Conservation (phyloP, 1,140 invertebrate genomes). For the Musca domestica region DNA sequence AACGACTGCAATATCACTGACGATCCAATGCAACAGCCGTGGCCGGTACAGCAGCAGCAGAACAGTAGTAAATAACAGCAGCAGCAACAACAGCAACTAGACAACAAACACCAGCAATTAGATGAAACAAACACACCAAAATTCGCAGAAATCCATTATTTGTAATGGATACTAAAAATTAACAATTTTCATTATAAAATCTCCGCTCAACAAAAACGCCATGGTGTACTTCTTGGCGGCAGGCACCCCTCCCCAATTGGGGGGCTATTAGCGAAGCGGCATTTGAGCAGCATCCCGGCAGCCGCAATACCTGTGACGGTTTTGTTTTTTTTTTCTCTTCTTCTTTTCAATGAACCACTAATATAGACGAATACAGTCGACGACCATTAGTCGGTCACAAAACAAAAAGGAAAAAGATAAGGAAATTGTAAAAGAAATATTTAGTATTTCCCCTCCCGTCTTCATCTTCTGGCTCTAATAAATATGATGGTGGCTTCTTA, state of each 20-base stretch:
- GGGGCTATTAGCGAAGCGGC: no score
- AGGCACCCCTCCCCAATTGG: no score
- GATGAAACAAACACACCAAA: constrained; percentile 1
- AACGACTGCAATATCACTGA: no score
- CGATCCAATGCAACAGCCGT: not conserved
- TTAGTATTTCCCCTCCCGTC: no score
- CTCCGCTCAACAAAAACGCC: not conserved
- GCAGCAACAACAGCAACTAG: not conserved
- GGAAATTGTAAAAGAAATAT: constrained; percentile 17
- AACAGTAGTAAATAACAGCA: not conserved
- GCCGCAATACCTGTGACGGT: no score
- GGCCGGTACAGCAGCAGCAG: not conserved
- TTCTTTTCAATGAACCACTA: not conserved
- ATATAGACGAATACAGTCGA: not conserved
- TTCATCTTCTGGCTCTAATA: no score
- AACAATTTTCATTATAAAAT: constrained; percentile 16
- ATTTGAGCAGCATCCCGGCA: no score
- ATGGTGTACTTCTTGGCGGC: no score
- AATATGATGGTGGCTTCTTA: no score
- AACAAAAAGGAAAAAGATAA: not conserved
- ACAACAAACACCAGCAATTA: constrained; percentile 13
- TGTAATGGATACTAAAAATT: constrained; percentile 19
- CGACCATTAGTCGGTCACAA: not conserved
- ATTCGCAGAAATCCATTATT: constrained; percentile 20
- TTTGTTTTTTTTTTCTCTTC: no score